These are phyloP conservation scores for Rutpela maculata DNA, from an alignment of 2,888 invertebrate genomes.

Conservation along the genomic window DNA sequence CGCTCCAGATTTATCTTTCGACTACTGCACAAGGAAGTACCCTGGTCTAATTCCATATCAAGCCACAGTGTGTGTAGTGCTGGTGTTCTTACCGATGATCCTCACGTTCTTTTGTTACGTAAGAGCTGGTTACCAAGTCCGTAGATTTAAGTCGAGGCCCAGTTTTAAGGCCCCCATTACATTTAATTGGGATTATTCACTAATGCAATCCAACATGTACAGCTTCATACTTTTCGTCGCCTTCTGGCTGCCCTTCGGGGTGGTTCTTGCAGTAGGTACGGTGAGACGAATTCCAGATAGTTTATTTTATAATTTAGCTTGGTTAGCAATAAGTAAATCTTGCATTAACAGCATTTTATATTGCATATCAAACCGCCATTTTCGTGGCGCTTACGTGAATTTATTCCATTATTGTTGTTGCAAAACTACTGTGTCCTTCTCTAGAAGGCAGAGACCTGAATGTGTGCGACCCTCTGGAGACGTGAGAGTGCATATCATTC, in stretches of 20 bases:
- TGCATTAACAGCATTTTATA: constrained; percentile 82
- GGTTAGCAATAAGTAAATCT: constrained; percentile 83
- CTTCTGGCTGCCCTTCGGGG: constrained; percentile 83
- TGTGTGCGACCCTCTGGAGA: constrained; percentile 76
- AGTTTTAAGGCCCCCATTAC: constrained; percentile 80
- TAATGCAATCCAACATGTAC: constrained; percentile 80
- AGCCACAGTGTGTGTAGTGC: constrained; percentile 75
- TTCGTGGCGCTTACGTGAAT: constrained; percentile 83
- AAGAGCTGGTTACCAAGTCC: constrained; percentile 75
- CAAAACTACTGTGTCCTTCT: constrained; percentile 83
- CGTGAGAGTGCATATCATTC: constrained; percentile 86
- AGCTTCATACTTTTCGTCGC: constrained; percentile 80
- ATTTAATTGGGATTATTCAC: constrained; percentile 79
- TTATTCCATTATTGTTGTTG: constrained; percentile 89
- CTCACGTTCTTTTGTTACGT: constrained; percentile 77
- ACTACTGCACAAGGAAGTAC: constrained; percentile 80
- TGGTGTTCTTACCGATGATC: constrained; percentile 78
- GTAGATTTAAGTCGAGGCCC: constrained; percentile 75
- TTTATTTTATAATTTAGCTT: constrained; percentile 81
- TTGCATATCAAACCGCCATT: constrained; percentile 80
- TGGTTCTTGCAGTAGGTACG: constrained; percentile 77
- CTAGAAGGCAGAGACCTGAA: constrained; percentile 77
- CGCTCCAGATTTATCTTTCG: constrained; percentile 79
- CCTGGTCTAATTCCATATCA: constrained; percentile 78
- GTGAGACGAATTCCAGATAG: constrained; percentile 74